Conservation (phyloP, 2,888 invertebrate species). For the Euphydryas editha region DNA sequence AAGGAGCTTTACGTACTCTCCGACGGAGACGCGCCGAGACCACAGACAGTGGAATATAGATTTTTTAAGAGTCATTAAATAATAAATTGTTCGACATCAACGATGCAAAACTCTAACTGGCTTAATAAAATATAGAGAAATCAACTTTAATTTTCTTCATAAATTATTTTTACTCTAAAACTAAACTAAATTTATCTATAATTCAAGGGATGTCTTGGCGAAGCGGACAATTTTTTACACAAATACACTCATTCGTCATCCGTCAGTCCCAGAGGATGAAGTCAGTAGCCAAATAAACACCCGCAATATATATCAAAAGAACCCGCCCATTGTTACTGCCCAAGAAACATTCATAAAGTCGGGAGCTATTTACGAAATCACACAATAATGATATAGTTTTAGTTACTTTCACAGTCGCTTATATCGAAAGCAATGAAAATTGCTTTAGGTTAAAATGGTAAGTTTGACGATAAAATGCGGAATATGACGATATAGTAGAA, state of each 20-base stretch:
- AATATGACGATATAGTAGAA: background rate
- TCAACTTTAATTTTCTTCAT: background rate
- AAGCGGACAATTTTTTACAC: constrained; percentile 42
- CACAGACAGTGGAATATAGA: too few species aligned
- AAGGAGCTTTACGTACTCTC: too few species aligned
- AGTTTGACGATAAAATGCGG: background rate
- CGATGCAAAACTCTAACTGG: too few species aligned
- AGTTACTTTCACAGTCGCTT: constrained; percentile 11
- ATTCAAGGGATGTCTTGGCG: constrained; percentile 25
- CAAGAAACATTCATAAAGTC: constrained; percentile 36
- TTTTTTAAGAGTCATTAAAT: too few species aligned
- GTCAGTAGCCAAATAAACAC: constrained; percentile 60
- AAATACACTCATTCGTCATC: constrained; percentile 58
- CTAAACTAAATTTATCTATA: background rate
- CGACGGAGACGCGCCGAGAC: too few species aligned
- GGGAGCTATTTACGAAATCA: constrained; percentile 33
- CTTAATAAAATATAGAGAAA: background rate
- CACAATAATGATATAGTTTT: constrained; percentile 30
- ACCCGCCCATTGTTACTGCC: constrained; percentile 38
- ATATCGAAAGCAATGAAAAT: background rate
- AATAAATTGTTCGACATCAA: too few species aligned
- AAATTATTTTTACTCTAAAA: background rate
- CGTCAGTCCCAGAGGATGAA: constrained; percentile 55
- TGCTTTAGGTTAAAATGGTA: background rate
- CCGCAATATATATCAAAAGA: constrained; percentile 59